Percentiles rank a stretch among this genome's conserved stretches.
Evolutionary conservation across 2,888 invertebrate species (phyloP).

Genomic region (Caenorhabditis wallacei): DNA sequence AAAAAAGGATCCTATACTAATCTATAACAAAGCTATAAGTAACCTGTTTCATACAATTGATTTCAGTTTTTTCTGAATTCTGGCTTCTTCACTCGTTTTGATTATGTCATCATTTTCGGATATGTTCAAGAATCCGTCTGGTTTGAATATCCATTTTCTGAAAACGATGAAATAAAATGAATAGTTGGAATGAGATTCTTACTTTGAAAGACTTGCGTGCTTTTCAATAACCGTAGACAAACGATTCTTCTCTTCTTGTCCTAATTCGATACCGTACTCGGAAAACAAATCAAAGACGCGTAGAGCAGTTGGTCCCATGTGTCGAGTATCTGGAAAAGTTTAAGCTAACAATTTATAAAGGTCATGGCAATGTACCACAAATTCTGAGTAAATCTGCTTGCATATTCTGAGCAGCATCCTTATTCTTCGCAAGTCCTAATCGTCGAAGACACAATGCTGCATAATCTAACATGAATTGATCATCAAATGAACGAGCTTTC

Average conservation of each 20-base stretch:
- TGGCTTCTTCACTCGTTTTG: constrained; percentile 57
- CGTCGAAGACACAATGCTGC: constrained; percentile 66
- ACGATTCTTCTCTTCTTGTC: constrained; percentile 58
- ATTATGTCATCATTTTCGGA: constrained; percentile 58
- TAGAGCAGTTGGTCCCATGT: constrained; percentile 68
- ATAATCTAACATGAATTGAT: constrained; percentile 69
- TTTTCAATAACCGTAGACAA: constrained; percentile 63
- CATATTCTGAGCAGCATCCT: constrained; percentile 59
- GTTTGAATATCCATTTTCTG: constrained; percentile 69
- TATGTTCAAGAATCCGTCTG: constrained; percentile 61
- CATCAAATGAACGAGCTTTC: constrained; percentile 60
- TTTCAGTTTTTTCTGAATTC: constrained; percentile 53
- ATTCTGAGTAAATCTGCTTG: constrained; percentile 68
- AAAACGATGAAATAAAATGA: constrained; percentile 4
- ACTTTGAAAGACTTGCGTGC: constrained; percentile 65
- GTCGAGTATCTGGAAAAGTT: constrained; percentile 50
- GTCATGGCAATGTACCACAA: constrained; percentile 48
- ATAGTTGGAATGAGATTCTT: neutral
- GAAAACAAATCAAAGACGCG: constrained; percentile 70
- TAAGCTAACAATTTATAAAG: neutral
- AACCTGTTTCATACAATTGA: neutral
- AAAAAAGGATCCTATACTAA: constrained; percentile 11
- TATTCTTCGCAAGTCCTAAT: no score
- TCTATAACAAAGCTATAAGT: neutral
- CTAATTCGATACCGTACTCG: constrained; percentile 53